phyloP scores from a whole-genome alignment of 2,888 invertebrate species.

The Parasteatoda lunata region DNA sequence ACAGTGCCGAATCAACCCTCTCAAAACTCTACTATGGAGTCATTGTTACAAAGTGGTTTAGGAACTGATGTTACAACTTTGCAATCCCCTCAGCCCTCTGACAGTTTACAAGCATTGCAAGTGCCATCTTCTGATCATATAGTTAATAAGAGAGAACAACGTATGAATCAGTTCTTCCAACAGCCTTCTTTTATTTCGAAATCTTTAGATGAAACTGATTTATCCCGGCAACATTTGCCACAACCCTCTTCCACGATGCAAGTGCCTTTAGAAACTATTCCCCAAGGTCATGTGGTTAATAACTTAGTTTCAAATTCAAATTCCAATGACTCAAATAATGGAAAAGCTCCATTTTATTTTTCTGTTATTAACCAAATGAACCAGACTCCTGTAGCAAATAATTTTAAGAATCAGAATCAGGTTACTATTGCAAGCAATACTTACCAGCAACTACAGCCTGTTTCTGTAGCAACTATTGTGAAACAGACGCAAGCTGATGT shows the following conservation, averaged over 20 bases:
- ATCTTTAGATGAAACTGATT: slow-evolving; percentile 40
- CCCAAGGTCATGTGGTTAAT: slow-evolving; percentile 39
- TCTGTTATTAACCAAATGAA: slow-evolving; percentile 45
- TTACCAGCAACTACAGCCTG: neutral
- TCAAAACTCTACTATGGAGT: neutral
- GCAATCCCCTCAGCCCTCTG: neutral
- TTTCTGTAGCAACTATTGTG: slow-evolving; percentile 1
- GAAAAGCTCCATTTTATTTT: slow-evolving; percentile 53
- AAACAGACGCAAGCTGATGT: slow-evolving; percentile 1
- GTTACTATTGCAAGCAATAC: slow-evolving; percentile 32
- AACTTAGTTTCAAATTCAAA: slow-evolving; percentile 24
- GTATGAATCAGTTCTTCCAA: slow-evolving; percentile 47
- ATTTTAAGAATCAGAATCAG: slow-evolving; percentile 43
- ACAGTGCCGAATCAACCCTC: slow-evolving; percentile 32
- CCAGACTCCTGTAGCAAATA: slow-evolving; percentile 5
- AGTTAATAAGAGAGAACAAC: slow-evolving; percentile 12
- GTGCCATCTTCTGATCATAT: slow-evolving; percentile 3
- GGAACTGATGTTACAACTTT: neutral
- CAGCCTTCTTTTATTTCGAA: slow-evolving; percentile 49
- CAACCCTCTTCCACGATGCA: slow-evolving; percentile 31
- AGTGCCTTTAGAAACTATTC: slow-evolving; percentile 63
- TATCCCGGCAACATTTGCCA: slow-evolving; percentile 22
- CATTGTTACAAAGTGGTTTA: neutral
- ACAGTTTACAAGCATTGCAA: slow-evolving; percentile 18
- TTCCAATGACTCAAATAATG: slow-evolving; percentile 33